Percentiles rank a stretch among this genome's conserved stretches.
These are phyloP conservation scores for Xiphophorus birchmanni DNA, from an alignment of 2,797 vertebrate genomes.

Conservation along the genomic window DNA sequence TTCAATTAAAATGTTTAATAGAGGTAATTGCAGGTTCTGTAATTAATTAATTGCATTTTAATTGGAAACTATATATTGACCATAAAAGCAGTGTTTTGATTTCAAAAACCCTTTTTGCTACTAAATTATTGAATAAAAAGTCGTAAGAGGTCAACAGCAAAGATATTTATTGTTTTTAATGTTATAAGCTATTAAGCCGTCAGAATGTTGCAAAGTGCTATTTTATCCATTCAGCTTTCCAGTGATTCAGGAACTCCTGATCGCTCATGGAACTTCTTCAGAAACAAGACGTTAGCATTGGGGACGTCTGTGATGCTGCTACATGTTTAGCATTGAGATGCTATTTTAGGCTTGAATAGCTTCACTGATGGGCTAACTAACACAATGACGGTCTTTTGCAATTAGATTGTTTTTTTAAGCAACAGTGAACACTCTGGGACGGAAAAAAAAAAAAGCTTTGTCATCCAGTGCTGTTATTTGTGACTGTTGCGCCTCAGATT, in stretches of 20 bases:
- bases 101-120: not conserved
- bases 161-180: not conserved
- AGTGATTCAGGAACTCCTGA: not conserved
- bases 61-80: not conserved
- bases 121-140: not conserved
- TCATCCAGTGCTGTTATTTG: not conserved
- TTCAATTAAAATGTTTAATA: not conserved
- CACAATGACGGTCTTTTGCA: not conserved
- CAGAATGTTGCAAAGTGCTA: too few species aligned
- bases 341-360: not conserved
- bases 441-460: not conserved
- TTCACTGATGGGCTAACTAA: not conserved
- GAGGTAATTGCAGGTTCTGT: not conserved
- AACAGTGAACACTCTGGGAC: not conserved
- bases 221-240: not conserved
- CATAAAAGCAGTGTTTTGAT: not conserved
- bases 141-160: not conserved
- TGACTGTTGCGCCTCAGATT: too few species aligned
- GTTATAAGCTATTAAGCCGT: too few species aligned
- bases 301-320: too few species aligned
- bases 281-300: too few species aligned
- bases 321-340: not conserved
- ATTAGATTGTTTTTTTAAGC: not conserved
- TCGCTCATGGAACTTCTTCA: not conserved
- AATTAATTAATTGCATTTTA: not conserved